Evolutionary conservation across 2,113 vertebrate genomes (phyloP), one percentile per base, ranked within the genome.

Genomic region (Archocentrus centrarchus): DNA sequence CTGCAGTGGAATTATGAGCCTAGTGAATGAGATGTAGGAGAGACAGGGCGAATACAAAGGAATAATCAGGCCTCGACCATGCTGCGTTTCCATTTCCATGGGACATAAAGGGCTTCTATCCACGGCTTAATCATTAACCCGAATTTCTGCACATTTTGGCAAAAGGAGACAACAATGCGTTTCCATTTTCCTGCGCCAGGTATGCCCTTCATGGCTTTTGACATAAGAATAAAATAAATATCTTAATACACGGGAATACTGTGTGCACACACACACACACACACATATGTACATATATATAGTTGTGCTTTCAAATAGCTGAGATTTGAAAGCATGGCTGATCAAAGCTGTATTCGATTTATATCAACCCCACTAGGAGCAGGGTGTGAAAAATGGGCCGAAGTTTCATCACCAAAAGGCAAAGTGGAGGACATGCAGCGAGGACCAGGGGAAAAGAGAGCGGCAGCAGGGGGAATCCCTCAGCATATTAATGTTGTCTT

Each of bases 401-500:
- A 93, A 92, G 94, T 95, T 96, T 96, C 96, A 96, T 95, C 95
- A 96, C 93, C 94, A 94, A 95, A 96, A 92, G 91, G 88, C 78
- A 86, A 85, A 87, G 81, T 59, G 76, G 83, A 87, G 93, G 95
- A 97, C 97, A 96, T 94, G 95, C 82, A 87, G 90, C 80, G 90
- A 95, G 95, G 94, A 87, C 84, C 93, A 93, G 93, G 93, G 79
- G 94, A 94, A 94, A 80, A 91, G 95, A 95, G 95, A 91, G 93
- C 93, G 87, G 90, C 94, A 91, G 94, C 93, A 30, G 94, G 93
- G 96, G 96, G 94, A 97, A 96, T 96, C 95, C 96, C 96, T 97
- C 95, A 95, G 97, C 97, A 96, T 96, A 97, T 96, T 95, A 97
- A 97, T 96, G 95, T 95, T 97, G 96, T 96, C 96, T 96, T 97